Evolutionary conservation across 1,140 invertebrate genomes (phyloP).

Genomic region (Drosophila ananassae): DNA sequence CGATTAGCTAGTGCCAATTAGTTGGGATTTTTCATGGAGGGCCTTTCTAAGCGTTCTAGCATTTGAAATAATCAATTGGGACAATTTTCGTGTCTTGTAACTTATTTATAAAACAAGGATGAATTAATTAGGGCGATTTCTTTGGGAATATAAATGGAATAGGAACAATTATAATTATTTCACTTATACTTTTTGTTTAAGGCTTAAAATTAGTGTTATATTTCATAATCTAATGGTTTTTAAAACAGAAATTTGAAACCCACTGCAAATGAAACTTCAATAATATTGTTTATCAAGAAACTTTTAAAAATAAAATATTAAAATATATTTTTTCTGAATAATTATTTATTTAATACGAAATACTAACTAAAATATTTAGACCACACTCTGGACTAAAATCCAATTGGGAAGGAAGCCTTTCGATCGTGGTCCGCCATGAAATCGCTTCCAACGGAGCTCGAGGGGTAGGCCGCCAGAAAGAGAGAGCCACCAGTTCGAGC

Average conservation of each 20-base stretch:
- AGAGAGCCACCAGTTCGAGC: slow-evolving; percentile 30
- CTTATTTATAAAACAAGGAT: background rate
- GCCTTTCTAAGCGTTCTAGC: background rate
- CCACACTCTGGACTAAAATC: slow-evolving; percentile 22
- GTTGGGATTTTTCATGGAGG: slow-evolving; percentile 14
- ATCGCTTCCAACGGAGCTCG: slow-evolving; percentile 55
- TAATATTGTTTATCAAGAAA: too few relatives aligned
- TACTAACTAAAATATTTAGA: slow-evolving; percentile 17
- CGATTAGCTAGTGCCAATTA: slow-evolving; percentile 54
- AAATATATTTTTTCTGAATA: slow-evolving; percentile 6
- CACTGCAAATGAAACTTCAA: too few relatives aligned
- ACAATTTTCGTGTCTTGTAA: background rate
- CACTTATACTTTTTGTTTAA: background rate
- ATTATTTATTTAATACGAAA: slow-evolving; percentile 1
- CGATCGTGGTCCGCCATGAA: slow-evolving; percentile 76
- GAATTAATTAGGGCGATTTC: background rate
- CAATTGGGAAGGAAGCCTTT: slow-evolving; percentile 66
- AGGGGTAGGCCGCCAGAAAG: slow-evolving; percentile 45
- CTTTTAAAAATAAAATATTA: background rate
- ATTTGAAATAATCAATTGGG: slow-evolving; percentile 7
- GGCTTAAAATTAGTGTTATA: too few relatives aligned
- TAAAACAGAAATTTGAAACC: too few relatives aligned
- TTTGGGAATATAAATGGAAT: background rate
- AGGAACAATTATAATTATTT: background rate
- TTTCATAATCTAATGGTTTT: too few relatives aligned